Conservation (phyloP, 2,888 invertebrate genomes). For the Patella caerulea region DNA sequence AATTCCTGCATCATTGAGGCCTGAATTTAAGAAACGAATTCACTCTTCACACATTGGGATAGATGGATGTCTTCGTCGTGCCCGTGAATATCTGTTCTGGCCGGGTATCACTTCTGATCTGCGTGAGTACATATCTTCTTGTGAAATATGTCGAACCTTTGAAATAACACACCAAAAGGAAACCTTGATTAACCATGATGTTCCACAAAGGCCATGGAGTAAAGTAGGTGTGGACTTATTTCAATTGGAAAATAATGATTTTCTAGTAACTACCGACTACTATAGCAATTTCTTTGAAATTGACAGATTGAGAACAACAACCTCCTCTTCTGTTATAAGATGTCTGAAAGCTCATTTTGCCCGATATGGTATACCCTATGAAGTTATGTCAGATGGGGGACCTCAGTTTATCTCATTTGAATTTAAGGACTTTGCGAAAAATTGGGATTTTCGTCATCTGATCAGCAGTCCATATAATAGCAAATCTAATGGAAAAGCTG, state of each 20-base stretch:
- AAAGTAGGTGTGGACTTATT: conserved; percentile 31
- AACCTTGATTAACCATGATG: too few relatives aligned
- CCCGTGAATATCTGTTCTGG: too few relatives aligned
- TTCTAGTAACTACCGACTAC: conserved; percentile 28
- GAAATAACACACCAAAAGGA: too few relatives aligned
- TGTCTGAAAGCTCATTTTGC: conserved; percentile 33
- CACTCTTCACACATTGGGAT: too few relatives aligned
- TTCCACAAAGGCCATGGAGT: conserved; percentile 28
- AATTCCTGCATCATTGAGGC: too few relatives aligned
- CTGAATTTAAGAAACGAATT: too few relatives aligned
- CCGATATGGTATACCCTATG: conserved; percentile 34
- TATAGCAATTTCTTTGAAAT: conserved; percentile 27
- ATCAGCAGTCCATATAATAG: conserved; percentile 10
- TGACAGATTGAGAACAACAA: conserved; percentile 21
- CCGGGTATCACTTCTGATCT: too few relatives aligned
- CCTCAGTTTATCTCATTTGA: conserved; percentile 29
- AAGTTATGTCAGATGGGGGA: conserved; percentile 34
- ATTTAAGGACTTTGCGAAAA: conserved; percentile 1
- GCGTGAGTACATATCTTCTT: too few relatives aligned
- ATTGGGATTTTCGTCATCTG: conserved; percentile 15
- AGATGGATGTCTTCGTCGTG: too few relatives aligned
- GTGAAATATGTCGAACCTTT: too few relatives aligned
- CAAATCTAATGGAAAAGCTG: too few relatives aligned
- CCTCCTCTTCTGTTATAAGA: conserved; percentile 19
- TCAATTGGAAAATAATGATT: conserved; percentile 12